A percentile compares a stretch with the other conserved stretches of the same genome.
Conservation (phyloP, 2,797 vertebrate species). For the Falco peregrinus region DNA sequence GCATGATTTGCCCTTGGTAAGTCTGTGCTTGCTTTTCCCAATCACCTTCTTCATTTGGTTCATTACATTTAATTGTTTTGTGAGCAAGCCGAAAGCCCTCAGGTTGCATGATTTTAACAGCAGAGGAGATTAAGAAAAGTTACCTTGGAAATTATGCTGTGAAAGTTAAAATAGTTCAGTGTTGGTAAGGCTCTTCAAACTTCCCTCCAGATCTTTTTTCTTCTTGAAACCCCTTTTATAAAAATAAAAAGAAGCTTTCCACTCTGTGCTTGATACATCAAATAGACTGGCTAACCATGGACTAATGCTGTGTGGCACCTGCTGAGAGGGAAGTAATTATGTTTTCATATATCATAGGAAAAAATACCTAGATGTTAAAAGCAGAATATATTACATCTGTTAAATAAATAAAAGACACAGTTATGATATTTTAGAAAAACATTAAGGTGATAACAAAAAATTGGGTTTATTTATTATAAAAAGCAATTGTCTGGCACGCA, state of each 20-base stretch:
- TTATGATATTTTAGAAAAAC: background rate
- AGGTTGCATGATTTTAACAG: background rate
- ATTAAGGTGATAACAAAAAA: background rate
- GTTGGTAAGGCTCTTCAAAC: background rate
- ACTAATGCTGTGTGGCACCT: background rate
- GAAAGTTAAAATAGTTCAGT: background rate
- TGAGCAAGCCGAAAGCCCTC: background rate
- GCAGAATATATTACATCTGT: background rate
- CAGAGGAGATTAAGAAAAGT: background rate
- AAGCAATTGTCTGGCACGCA: background rate
- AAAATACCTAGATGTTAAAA: slow-evolving; percentile 8
- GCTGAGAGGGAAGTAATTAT: slow-evolving; percentile 12
- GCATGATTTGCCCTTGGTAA: background rate
- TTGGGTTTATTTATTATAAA: background rate
- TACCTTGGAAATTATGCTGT: background rate
- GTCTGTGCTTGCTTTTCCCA: background rate
- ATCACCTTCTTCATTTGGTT: background rate
- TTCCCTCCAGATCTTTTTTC: background rate
- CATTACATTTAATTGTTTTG: background rate
- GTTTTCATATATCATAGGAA: background rate
- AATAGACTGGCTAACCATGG: background rate
- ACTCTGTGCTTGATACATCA: background rate
- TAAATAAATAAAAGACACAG: background rate
- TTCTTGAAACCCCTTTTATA: background rate
- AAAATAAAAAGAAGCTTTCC: background rate